Evolutionary conservation across 2,113 vertebrate species (phyloP).

Genomic region (Menura novaehollandiae): DNA sequence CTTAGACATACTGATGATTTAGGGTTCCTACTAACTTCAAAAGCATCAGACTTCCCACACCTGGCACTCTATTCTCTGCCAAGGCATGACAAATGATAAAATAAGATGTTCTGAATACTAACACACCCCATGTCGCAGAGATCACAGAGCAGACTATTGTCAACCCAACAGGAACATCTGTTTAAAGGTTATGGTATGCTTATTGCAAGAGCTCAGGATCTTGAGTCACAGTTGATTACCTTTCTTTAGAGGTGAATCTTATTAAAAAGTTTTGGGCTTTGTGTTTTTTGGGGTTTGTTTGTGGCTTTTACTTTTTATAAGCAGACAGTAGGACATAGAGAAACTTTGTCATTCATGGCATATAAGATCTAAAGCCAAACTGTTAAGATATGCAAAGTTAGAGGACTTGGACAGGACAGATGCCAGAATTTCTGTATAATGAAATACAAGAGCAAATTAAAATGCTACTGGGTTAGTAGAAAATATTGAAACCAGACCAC

Average conservation of each 20-base stretch:
- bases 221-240: background rate
- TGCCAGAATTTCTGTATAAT: background rate
- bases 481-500: background rate
- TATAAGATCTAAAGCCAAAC: background rate
- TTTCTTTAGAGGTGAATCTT: background rate
- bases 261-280: background rate
- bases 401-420: background rate
- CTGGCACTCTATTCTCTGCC: background rate
- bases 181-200: background rate
- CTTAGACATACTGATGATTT: background rate
- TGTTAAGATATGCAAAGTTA: background rate
- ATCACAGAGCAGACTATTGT: background rate
- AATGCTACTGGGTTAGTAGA: background rate
- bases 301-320: background rate
- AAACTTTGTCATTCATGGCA: background rate
- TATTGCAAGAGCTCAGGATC: background rate
- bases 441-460: background rate
- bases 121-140: background rate
- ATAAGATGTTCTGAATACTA: background rate
- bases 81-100: background rate
- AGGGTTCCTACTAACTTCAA: background rate
- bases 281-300: background rate
- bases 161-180: background rate
- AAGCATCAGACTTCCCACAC: background rate
- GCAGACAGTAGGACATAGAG: background rate